Conservation (phyloP, 2,113 vertebrate species). For the Corvus hawaiiensis region DNA sequence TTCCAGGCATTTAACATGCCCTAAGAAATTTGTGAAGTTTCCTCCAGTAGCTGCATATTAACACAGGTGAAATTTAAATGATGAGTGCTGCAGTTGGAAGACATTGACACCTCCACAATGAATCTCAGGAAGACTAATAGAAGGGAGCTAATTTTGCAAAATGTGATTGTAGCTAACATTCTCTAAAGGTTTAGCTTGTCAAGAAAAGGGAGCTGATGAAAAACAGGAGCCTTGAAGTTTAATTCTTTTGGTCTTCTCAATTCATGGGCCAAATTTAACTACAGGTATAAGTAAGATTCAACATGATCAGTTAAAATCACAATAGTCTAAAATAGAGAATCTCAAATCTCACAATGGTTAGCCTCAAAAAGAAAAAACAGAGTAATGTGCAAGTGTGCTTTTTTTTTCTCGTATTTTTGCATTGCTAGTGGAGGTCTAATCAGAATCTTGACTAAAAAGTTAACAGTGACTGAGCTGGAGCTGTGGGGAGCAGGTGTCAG, state of each 20-base stretch:
- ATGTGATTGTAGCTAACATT: neutral
- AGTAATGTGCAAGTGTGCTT: neutral
- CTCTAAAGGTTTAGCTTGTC: neutral
- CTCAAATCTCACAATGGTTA: neutral
- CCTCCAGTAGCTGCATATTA: neutral
- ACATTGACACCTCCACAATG: neutral
- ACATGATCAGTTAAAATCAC: neutral
- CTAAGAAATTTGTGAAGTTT: neutral
- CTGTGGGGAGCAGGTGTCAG: neutral
- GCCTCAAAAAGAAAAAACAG: neutral
- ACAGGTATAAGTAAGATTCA: neutral
- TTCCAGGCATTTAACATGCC: neutral
- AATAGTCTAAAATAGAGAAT: neutral
- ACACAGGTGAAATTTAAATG: neutral
- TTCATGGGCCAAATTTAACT: neutral
- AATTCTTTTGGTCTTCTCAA: neutral
- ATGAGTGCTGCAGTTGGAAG: neutral
- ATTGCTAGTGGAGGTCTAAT: neutral
- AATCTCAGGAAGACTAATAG: neutral
- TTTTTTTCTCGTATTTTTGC: neutral
- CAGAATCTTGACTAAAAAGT: neutral
- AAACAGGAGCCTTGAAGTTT: neutral
- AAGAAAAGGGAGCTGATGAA: neutral
- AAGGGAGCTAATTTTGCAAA: neutral
- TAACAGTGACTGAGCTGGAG: neutral